A percentile compares a stretch with the other conserved stretches of the same genome.
phyloP scores from a whole-genome alignment of 2,797 vertebrate species.

The Lepilemur septentrionalis region DNA sequence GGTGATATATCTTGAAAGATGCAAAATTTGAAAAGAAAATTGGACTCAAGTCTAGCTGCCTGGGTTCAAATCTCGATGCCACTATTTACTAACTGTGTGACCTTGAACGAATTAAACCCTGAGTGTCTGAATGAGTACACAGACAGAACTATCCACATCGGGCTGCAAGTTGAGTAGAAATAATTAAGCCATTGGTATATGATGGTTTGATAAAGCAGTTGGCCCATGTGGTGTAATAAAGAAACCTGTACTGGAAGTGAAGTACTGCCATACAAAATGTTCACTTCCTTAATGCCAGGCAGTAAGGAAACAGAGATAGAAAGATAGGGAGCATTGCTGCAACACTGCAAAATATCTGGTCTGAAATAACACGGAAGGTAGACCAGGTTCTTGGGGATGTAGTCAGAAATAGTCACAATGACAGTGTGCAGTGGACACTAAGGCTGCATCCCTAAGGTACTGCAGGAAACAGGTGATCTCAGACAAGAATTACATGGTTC shows the following conservation, averaged over 20 bases:
- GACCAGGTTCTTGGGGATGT: background rate
- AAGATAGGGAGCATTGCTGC: too few relatives aligned
- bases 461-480: background rate
- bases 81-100: background rate
- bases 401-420: background rate
- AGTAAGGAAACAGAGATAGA: background rate
- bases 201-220: background rate
- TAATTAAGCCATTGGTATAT: background rate
- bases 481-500: background rate
- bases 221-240: background rate
- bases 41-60: background rate
- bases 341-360: background rate
- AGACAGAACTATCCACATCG: background rate
- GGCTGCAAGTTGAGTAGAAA: background rate
- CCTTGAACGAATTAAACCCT: background rate
- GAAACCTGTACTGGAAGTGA: background rate
- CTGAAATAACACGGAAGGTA: background rate
- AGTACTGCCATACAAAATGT: background rate
- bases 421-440: rapidly evolving
- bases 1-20: background rate
- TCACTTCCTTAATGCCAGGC: background rate
- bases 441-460: too few relatives aligned
- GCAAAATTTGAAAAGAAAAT: background rate
- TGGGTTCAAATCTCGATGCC: background rate
- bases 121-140: background rate